Evolutionary conservation across 2,888 invertebrate species (phyloP), one percentile per base, ranked within the genome.

Genomic region (Drosophila quinaria): DNA sequence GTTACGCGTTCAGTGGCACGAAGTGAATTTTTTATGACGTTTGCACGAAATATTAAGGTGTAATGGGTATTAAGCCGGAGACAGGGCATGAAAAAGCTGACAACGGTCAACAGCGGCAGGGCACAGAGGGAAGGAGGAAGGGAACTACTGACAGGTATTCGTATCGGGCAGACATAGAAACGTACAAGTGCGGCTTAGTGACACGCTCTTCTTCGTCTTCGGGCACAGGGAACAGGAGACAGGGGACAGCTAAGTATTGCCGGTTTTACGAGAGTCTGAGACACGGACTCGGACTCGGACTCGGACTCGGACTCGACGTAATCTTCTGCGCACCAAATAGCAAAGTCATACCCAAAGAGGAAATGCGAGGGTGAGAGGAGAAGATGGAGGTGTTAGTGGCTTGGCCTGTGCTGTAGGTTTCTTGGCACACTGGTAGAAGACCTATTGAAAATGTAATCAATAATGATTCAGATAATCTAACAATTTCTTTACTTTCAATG

Each of bases 151-250:
- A 3, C 19, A 9, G 41, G 33, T 49, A 42, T 35, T 46, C 44
- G 39, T 39, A 15, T 42, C 51, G 35, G 60, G 58, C 25, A 35
- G 19, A 61, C 65, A 62, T 29, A 86, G 66, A 78, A 63, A 82
- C 88, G 69, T 70, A 88, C 85, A 87, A 85, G 87, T 87, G 84
- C 87, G 85, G 87, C 89, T 89, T 89, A 84, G 76, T 68, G 81
- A 71, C 74, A 86, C 78, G 78, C 56, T 68, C 31, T 29, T 55
- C 25, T 5, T 25, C 22, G 35, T 47, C 70, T 51, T 66, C 49
- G 47, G 62, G 17, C n/a, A 5, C 37, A 35, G 11, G 37, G 42
- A 15, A 15, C 19, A 46, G 46, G 42, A 46, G 13, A 39, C 17
- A 19, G 35, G 6, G 11, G 41, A 60, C 47, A 47, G 63, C 31